Evolutionary conservation across 2,888 invertebrate genomes (phyloP).

Genomic region (Digitonthophagus gazella): DNA sequence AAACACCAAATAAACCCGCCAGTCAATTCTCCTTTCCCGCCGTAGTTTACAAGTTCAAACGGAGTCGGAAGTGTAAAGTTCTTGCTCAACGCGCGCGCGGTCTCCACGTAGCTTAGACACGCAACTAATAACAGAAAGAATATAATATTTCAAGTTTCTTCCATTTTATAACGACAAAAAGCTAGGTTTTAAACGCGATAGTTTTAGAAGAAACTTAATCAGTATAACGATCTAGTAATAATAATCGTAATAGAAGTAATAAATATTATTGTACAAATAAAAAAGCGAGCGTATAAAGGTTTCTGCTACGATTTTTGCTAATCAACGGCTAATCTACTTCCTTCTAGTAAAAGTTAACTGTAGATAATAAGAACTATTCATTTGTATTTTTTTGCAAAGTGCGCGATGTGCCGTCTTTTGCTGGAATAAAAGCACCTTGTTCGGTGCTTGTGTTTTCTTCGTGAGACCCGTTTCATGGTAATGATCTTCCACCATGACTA

Average conservation of each 20-base stretch:
- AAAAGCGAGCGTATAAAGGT: neutral
- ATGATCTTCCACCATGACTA: constrained; percentile 58
- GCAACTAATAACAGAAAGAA: constrained; percentile 5
- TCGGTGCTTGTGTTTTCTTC: constrained; percentile 29
- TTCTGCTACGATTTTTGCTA: neutral
- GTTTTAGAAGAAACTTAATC: neutral
- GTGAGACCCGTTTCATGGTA: constrained; percentile 37
- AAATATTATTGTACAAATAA: neutral
- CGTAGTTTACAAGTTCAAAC: neutral
- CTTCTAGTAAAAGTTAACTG: neutral
- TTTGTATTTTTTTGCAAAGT: neutral
- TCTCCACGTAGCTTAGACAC: constrained; percentile 17
- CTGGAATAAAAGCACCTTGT: constrained; percentile 15
- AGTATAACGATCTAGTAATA: neutral
- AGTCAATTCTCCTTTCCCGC: neutral
- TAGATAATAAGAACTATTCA: neutral
- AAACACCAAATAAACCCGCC: neutral
- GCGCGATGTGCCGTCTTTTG: neutral
- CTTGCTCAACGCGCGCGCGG: constrained; percentile 40
- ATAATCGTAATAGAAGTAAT: neutral
- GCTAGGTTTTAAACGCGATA: neutral
- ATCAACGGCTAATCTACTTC: neutral
- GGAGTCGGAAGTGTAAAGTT: constrained; percentile 20
- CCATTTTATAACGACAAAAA: constrained; percentile 32
- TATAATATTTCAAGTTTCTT: constrained; percentile 33